phyloP scores from a whole-genome alignment of 2,888 invertebrate genomes.

The Ornithoptera priamus region DNA sequence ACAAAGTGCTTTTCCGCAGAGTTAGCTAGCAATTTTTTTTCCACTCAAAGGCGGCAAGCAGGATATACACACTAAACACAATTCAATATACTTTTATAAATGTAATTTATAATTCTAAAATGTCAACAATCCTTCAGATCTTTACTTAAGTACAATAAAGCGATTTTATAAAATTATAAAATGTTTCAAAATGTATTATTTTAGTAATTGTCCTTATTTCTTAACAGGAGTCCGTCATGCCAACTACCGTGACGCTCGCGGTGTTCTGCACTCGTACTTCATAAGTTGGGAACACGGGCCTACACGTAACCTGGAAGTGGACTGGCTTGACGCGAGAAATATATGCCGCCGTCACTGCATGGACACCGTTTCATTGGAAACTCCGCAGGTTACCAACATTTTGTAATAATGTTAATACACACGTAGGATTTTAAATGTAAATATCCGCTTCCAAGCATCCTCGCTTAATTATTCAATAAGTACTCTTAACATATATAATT shows the following conservation, averaged over 20 bases:
- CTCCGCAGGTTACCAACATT: constrained; percentile 82
- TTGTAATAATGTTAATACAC: neutral
- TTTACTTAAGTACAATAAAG: neutral
- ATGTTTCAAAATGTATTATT: too few species aligned
- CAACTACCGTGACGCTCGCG: constrained; percentile 91
- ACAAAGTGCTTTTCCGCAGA: too few species aligned
- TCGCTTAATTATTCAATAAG: too few species aligned
- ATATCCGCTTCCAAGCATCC: too few species aligned
- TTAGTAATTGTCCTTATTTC: neutral
- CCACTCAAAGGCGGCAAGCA: too few species aligned
- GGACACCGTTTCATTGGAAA: constrained; percentile 95
- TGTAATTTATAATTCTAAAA: too few species aligned
- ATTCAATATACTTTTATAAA: too few species aligned
- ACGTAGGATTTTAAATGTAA: neutral
- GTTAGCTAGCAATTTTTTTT: too few species aligned
- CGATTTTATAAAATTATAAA: neutral
- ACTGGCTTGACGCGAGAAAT: constrained; percentile 94
- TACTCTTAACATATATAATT: too few species aligned
- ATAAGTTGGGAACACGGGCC: constrained; percentile 95
- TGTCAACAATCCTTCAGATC: too few species aligned
- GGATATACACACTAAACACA: too few species aligned
- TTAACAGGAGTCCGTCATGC: constrained; percentile 90
- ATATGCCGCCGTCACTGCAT: constrained; percentile 95
- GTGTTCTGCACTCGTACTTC: constrained; percentile 94
- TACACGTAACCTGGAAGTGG: constrained; percentile 90